Conservation (phyloP, 1,140 invertebrate species). For the Drosophila arawakana region DNA sequence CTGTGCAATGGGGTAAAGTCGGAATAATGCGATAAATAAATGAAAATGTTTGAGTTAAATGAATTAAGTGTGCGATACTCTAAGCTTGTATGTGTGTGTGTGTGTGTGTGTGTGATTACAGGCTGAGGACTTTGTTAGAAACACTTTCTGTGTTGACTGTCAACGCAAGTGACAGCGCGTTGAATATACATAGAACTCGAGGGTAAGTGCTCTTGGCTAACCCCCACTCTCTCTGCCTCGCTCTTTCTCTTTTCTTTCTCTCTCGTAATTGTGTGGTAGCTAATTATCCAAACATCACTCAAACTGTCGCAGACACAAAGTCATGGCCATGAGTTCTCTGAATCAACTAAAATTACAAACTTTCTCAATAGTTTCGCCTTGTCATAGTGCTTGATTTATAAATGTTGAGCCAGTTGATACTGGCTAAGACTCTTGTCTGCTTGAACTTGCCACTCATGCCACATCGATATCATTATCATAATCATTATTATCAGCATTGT, state of each 20-base stretch:
- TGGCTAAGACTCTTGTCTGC: constrained; percentile 1
- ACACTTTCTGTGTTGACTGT: constrained; percentile 78
- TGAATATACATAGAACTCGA: constrained; percentile 50
- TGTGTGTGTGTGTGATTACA: constrained; percentile 22
- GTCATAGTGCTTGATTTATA: constrained; percentile 36
- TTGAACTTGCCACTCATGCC: constrained; percentile 27
- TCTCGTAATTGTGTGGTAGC: constrained; percentile 56
- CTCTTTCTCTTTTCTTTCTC: not conserved
- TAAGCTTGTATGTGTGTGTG: constrained; percentile 16
- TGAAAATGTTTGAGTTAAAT: constrained; percentile 83
- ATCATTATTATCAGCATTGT: constrained; percentile 14
- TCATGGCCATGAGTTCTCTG: constrained; percentile 37
- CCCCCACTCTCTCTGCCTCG: not conserved
- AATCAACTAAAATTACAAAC: constrained; percentile 14
- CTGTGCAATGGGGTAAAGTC: constrained; percentile 47
- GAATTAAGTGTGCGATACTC: constrained; percentile 80
- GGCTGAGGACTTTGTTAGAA: constrained; percentile 66
- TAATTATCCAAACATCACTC: constrained; percentile 77
- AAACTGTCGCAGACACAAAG: constrained; percentile 69
- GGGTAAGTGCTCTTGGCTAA: constrained; percentile 38
- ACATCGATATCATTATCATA: constrained; percentile 37
- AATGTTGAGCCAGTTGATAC: constrained; percentile 2
- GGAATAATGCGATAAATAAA: constrained; percentile 80
- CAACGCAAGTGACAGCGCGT: constrained; percentile 68
- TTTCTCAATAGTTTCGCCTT: constrained; percentile 21